Conservation (phyloP, 1,140 invertebrate genomes). For the Popillia japonica region DNA sequence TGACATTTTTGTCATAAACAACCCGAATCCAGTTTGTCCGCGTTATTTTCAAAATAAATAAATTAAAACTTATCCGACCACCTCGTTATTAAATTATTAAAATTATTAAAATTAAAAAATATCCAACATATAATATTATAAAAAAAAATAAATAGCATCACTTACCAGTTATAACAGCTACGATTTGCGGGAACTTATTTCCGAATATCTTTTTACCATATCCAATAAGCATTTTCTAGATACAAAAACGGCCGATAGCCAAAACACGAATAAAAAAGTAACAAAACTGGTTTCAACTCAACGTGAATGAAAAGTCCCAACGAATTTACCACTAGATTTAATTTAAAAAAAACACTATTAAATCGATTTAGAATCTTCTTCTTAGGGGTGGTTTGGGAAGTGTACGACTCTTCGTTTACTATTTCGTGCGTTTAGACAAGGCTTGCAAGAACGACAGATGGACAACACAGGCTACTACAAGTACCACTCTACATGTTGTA, state of each 20-base stretch:
- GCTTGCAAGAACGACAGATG: neutral
- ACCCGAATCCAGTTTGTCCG: no score
- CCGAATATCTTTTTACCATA: constrained; percentile 23
- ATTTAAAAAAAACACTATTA: neutral
- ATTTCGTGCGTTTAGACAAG: neutral
- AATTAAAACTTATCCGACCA: no score
- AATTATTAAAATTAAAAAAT: no score
- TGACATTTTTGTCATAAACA: no score
- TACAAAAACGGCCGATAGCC: neutral
- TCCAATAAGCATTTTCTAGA: constrained; percentile 12
- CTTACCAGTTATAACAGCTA: constrained; percentile 25
- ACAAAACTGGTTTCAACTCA: neutral
- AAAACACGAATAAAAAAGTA: neutral
- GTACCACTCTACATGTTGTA: neutral
- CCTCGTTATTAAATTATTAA: no score
- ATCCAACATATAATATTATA: no score
- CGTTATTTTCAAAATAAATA: no score
- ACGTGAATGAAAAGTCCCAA: neutral
- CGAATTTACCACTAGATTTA: neutral
- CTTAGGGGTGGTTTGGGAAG: neutral
- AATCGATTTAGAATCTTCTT: neutral
- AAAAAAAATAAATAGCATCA: neutral
- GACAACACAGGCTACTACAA: neutral
- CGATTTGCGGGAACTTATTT: constrained; percentile 15
- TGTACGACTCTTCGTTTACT: neutral